Evolutionary conservation across 1,140 invertebrate genomes (phyloP), one percentile per base, ranked within the genome.

Genomic region (Drosophila bifasciata): DNA sequence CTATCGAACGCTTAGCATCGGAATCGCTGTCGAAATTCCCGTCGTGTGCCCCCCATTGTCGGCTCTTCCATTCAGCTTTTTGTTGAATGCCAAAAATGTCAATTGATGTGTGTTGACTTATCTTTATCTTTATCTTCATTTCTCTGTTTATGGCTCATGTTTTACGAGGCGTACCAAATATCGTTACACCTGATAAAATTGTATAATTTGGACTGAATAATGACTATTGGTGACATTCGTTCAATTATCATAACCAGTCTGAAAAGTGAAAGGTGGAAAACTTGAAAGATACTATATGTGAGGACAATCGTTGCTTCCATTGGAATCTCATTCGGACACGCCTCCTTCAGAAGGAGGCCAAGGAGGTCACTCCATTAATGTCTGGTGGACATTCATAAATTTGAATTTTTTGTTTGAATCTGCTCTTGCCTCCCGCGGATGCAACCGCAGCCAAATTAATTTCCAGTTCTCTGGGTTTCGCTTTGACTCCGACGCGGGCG

Each of bases 371-470:
- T n/a, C 13, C 15, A n/a, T 57, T 44, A 44, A 44, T 55, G 62
- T 68, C 64, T 68, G 41, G 23, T 5, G 5, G 5, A 17, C n/a
- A 23, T 25, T 44, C 49, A 55, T 46, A 55, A 67, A 55, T 48
- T 55, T 15, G 36, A 25, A 41, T 32, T 23, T 17, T 3, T 36
- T 11, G 21, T 28, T 44, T 2, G n/a, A 32, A 32, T 19, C 57
- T 71, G n/a, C 28, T 36, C 7, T 32, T 36, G 32, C 28, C 50
- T 36, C 44, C 19, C 60, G 45, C 39, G 32, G 50, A 19, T 40
- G 73, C 39, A 62, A 83, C 78, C 78, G 48, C 78, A 81, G 64
- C 57, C 79, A 83, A 81, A 81, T 81, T 81, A 77, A 81, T 83
- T 83, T 78, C 57, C 70, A 76, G 68, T 50, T 68, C 59, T 25